Base-by-base conservation (phyloP, 2,888 invertebrate genomes). In the Chrysodeixis includens region DNA sequence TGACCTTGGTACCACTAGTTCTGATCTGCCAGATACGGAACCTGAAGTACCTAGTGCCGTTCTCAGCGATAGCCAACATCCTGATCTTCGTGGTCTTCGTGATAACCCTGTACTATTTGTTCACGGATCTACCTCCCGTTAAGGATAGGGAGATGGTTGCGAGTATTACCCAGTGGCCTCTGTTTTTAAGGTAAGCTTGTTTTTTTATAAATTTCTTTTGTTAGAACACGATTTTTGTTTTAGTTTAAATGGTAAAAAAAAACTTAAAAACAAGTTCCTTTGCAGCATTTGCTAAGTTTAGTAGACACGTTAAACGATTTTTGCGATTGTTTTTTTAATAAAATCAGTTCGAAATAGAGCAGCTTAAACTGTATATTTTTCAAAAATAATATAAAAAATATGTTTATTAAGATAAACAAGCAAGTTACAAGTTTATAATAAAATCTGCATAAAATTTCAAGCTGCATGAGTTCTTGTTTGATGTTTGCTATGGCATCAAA, bases 51-150 rank as follows among this genome's bases (percentile, higher is more conserved):
- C 92, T 99, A 75, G 98, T 99, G 14, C 98, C 98, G 0, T 98
- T 99, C 88, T 99, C 99, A 0, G 96, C 97, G 54, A 86, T 98
- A 20, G 99, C 99, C 55, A 99, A 99, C 86, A 76, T 97, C 0
- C 96, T 98, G 61, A 97, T 99, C 85, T 93, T 97, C 0, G 87
- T 96, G 0, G 97, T 98, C 0, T 97, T 99, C 76, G 95, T 93
- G 22, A 97, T 99, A 73, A 98, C 98, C 0, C 95, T 98, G 76
- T 98, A 97, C 88, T 98, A 97, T 86, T 96, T 98, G 83, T 97
- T 98, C 84, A 93, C 93, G 44, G 92, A 92, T 56, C 91, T 94
- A 65, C 93, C 96, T 0, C 82, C 89, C 0, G 62, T 89, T 0
- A 86, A 83, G 9, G 94, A 94, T 90, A 82, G 94, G 54, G 88